Evolutionary conservation across 2,113 vertebrate species (phyloP).

Genomic region (Callaeas wilsoni): DNA sequence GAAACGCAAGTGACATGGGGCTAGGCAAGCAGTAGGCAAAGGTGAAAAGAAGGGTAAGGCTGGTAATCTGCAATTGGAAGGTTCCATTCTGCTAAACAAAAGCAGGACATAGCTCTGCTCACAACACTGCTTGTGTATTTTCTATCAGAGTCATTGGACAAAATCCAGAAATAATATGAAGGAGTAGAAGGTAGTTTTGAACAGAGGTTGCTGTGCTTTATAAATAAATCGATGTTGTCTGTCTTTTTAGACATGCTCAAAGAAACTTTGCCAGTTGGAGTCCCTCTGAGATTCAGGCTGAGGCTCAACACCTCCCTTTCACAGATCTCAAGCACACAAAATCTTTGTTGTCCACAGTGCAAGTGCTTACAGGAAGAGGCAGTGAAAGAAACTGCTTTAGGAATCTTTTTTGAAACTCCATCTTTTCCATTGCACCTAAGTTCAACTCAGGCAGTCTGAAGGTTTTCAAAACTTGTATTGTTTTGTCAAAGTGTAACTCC

Average conservation of each 20-base stretch:
- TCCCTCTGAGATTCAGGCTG: not conserved
- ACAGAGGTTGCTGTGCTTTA: not conserved
- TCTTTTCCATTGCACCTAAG: not conserved
- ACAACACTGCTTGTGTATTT: not conserved
- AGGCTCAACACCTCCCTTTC: not conserved
- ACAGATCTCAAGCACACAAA: not conserved
- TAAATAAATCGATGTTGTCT: not conserved
- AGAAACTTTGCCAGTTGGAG: not conserved
- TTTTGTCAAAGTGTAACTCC: not conserved
- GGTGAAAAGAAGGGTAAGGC: not conserved
- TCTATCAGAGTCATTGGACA: not conserved
- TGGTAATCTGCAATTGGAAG: not conserved
- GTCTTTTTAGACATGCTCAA: not conserved
- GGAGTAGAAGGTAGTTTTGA: not conserved
- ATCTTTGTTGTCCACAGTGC: not conserved
- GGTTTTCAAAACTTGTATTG: not conserved
- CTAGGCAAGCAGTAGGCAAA: not conserved
- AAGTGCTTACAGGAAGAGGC: not conserved
- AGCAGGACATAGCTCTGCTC: not conserved
- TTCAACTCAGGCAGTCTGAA: not conserved
- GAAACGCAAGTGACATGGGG: not conserved
- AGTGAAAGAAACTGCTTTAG: not conserved
- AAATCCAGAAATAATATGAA: not conserved
- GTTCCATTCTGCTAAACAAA: not conserved
- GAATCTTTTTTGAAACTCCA: not conserved